Conservation (phyloP, 2,113 vertebrate species). For the Tenebrosternarchus preto region DNA sequence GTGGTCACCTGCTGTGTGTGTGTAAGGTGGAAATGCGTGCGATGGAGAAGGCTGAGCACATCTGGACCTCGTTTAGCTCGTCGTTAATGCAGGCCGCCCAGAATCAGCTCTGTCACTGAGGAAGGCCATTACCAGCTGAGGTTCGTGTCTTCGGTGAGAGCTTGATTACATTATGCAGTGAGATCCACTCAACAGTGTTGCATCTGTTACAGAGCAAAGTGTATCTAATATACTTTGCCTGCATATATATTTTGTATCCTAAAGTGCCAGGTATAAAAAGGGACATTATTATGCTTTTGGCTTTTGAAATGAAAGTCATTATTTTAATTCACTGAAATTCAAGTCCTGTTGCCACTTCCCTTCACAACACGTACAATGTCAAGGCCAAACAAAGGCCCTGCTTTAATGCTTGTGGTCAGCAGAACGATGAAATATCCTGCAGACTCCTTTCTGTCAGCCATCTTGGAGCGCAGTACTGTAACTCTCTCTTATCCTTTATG, state of each 20-base stretch:
- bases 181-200: slow-evolving; percentile 10
- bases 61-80: slow-evolving; percentile 19
- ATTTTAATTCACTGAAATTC: neutral
- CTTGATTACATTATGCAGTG: slow-evolving; percentile 31
- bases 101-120: slow-evolving; percentile 13
- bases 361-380: neutral
- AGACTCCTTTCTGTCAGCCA: slow-evolving; percentile 22
- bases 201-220: slow-evolving; percentile 38
- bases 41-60: slow-evolving; percentile 8
- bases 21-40: neutral
- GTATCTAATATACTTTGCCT: slow-evolving; percentile 9
- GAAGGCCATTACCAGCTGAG: slow-evolving; percentile 14
- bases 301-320: neutral
- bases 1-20: neutral
- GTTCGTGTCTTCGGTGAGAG: slow-evolving; percentile 32
- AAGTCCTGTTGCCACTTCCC: neutral
- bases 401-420: slow-evolving; percentile 21
- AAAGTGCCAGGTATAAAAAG: slow-evolving; percentile 30
- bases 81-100: slow-evolving; percentile 28
- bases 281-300: slow-evolving; percentile 17
- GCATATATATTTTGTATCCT: slow-evolving; percentile 23
- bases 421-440: slow-evolving; percentile 1
- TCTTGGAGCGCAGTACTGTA: neutral
- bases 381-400: neutral
- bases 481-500: neutral